Base-by-base conservation (phyloP, 2,797 vertebrate species). In the Eremophila alpestris region DNA sequence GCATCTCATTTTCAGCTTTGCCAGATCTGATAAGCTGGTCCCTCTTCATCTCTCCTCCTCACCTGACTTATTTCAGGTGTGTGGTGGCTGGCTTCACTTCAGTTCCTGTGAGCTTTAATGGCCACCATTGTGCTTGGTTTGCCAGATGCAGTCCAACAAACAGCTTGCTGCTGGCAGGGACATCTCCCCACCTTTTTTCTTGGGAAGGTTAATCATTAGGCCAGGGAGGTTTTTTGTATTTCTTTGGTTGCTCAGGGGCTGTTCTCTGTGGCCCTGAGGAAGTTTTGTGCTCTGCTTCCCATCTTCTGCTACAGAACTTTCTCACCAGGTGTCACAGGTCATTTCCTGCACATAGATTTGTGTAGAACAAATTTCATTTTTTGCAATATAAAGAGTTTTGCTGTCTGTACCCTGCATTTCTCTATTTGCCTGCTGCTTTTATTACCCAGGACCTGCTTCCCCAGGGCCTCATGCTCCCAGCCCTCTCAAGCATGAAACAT, bases 201-300 rank as follows among this genome's bases (percentile, higher is more conserved):
- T 21, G 23, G 48, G 13, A 36, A 52, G 32, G 77, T 95, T 96
- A 96, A 93, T 93, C 80, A 79, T 94, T 95, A 76, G 19, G 32
- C 74, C 38, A 21, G n/a, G 18, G 43, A 79, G 51, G 23, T 8
- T 71, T 86, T 67, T 67, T n/a, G 2, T 64, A 30, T 63, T 45
- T 70, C 10, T 46, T 86, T 70, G 36, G 13, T 63, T 67, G 68
- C 7, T 27, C 6, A 8, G 32, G 36, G 59, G 27, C 52, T 87
- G 26, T 67, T 56, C 63, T 48, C 41, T 43, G n/a, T 65, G 40
- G 16, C 34, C 9, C 11, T 21, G 16, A 20, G 40, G 49, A 69
- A 15, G 27, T 38, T 75, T 83, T 48, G 16, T 69, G 40, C 48
- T 71, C 59, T 75, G 43, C 5, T 54, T 91, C 62, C 43, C 36